Conservation (phyloP, 2,113 vertebrate genomes). For the Nansenia antarctica region DNA sequence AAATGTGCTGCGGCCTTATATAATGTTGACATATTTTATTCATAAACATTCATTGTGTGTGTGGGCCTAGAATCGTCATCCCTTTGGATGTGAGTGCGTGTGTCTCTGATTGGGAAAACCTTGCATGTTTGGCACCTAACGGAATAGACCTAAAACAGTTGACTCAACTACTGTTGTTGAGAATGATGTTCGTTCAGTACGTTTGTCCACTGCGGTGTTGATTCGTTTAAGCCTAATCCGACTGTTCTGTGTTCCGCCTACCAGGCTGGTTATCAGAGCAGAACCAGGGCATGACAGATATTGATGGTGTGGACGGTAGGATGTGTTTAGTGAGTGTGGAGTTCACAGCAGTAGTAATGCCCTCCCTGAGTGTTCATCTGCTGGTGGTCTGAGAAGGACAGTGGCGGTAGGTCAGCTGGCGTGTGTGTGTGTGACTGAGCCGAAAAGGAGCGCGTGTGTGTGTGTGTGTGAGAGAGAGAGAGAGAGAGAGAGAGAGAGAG, state of each 20-base stretch:
- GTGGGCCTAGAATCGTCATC: slow-evolving; percentile 3
- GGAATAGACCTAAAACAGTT: neutral
- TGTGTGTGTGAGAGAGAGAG: neutral
- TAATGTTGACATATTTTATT: slow-evolving; percentile 65
- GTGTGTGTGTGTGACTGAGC: neutral
- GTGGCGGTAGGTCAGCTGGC: too few relatives aligned
- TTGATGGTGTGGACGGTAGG: slow-evolving; percentile 33
- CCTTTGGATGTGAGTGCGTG: neutral
- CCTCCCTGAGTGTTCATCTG: too few relatives aligned
- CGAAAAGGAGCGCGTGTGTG: neutral
- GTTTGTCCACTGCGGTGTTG: neutral
- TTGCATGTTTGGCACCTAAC: neutral
- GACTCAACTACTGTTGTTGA: neutral
- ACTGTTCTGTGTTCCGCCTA: neutral
- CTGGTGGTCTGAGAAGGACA: neutral
- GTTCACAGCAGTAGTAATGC: too few relatives aligned
- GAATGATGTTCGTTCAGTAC: neutral
- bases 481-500: too few relatives aligned
- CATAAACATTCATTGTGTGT: slow-evolving; percentile 35
- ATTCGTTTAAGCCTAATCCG: slow-evolving; percentile 45
- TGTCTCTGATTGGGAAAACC: neutral
- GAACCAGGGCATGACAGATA: slow-evolving; percentile 55
- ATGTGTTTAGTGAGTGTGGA: neutral
- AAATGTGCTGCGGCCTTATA: slow-evolving; percentile 40
- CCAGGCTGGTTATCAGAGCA: slow-evolving; percentile 50